These are phyloP conservation scores for Parapsyche elsis DNA, from an alignment of 1,140 invertebrate genomes.

Conservation along the genomic window DNA sequence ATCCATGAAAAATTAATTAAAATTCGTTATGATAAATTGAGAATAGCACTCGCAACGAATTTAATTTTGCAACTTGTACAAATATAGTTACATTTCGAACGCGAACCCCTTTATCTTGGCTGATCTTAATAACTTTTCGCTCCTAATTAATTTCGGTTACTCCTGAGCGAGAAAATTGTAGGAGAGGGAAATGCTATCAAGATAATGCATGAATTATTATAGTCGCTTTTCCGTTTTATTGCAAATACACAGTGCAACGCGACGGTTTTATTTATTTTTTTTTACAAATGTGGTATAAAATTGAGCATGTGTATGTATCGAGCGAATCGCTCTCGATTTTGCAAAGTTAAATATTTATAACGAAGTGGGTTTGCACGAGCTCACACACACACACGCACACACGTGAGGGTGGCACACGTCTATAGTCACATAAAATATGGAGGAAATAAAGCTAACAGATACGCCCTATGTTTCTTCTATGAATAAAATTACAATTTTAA, in stretches of 20 bases:
- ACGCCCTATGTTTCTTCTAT: constrained; percentile 42
- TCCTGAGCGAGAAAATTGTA: constrained; percentile 30
- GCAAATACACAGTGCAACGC: not conserved
- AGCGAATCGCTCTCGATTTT: not conserved
- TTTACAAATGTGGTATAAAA: not conserved
- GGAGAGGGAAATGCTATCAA: not conserved
- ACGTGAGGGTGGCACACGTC: not conserved
- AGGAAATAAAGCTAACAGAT: constrained; percentile 47
- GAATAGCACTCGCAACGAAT: not conserved
- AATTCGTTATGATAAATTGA: not conserved
- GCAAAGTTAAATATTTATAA: constrained; percentile 16
- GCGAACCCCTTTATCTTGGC: constrained; percentile 36
- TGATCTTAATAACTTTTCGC: constrained; percentile 42
- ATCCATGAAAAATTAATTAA: too few species aligned
- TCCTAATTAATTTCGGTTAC: constrained; percentile 43
- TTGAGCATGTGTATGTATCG: not conserved
- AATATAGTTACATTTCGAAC: not conserved
- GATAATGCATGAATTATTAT: constrained; percentile 9
- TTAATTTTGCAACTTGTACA: not conserved
- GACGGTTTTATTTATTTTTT: not conserved
- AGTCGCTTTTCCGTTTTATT: not conserved
- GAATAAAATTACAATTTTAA: constrained; percentile 49
- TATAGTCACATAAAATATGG: constrained; percentile 42
- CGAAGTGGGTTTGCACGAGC: not conserved
- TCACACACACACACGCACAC: not conserved